Evolutionary conservation across 2,888 invertebrate genomes (phyloP), one percentile per base, ranked within the genome.

Genomic region (Acrobeloides nanus): DNA sequence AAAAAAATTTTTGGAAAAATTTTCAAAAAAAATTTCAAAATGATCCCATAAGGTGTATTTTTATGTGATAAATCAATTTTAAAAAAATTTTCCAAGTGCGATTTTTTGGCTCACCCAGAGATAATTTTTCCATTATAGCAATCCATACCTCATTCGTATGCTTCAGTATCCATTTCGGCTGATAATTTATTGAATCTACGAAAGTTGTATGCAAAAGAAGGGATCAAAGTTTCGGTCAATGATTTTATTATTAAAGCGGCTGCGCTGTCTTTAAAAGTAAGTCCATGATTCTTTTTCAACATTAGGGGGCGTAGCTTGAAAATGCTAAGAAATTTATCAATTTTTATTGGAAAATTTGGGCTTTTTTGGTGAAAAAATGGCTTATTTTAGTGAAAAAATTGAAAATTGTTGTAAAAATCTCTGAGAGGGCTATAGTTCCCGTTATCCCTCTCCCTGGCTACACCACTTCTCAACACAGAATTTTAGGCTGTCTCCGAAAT

Each of bases 231-330:
- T 83, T 82, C 83, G 3, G 74, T 83, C 8, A 83, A 83, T 73
- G 83, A 83, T 71, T 81, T 83, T 59, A 76, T 84, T 27, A 79
- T 82, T 18, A 83, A 83, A 74, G 81, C 82, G 15, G 80, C 78
- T 25, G 82, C 81, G n/a, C 72, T 80, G 17, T 80, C 82, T 1
- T 75, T 83, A 29, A 74, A 79, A 61, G 78, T 77, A 51, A 4
- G 42, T 46, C 10, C 18, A 7, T 35, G 7, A 29, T 10, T 29
- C 29, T 29, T 29, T 29, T 29, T 29, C 29, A n/a, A 10, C 29
- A n/a, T 29, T 29, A 7, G 17, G n/a, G n/a, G n/a, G n/a, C n/a
- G n/a, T n/a, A n/a, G n/a, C n/a, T n/a, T n/a, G n/a, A n/a, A n/a
- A n/a, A n/a, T n/a, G n/a, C n/a, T n/a, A n/a, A n/a, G n/a, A n/a